These are phyloP conservation scores for Onthophagus sagittarius DNA, from an alignment of 2,888 invertebrate species.

Conservation along the genomic window DNA sequence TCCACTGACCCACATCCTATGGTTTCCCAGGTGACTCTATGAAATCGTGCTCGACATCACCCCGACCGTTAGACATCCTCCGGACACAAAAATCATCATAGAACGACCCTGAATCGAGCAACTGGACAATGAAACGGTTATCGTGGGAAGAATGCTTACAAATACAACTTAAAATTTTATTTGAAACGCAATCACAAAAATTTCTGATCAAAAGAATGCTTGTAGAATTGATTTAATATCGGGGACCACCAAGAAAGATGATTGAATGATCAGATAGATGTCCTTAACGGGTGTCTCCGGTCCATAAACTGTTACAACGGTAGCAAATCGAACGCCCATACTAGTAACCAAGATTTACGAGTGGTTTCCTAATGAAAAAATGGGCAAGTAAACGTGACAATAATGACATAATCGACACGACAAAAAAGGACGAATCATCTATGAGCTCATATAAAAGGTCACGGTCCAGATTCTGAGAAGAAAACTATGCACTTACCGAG, in stretches of 20 bases:
- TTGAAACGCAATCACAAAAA: background rate
- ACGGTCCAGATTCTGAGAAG: background rate
- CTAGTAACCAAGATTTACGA: background rate
- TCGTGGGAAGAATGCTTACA: background rate
- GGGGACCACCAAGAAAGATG: background rate
- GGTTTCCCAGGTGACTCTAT: conserved; percentile 19
- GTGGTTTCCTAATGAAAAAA: background rate
- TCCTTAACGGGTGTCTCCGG: background rate
- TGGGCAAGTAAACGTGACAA: background rate
- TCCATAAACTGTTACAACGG: background rate
- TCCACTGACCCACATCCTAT: conserved; percentile 8
- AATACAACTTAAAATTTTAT: background rate
- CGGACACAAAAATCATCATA: background rate
- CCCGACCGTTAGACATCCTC: conserved; percentile 11
- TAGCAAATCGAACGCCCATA: too few relatives aligned
- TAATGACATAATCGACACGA: background rate
- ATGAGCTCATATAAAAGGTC: background rate
- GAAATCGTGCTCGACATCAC: conserved; percentile 21
- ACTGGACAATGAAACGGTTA: background rate
- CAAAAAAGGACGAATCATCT: background rate
- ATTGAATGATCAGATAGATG: background rate
- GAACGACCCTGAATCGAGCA: background rate
- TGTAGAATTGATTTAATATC: background rate
- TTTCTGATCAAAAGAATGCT: too few relatives aligned
- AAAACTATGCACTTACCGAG: background rate